Base-by-base conservation (phyloP, 2,888 invertebrate genomes). In the Phengaris alcon region DNA sequence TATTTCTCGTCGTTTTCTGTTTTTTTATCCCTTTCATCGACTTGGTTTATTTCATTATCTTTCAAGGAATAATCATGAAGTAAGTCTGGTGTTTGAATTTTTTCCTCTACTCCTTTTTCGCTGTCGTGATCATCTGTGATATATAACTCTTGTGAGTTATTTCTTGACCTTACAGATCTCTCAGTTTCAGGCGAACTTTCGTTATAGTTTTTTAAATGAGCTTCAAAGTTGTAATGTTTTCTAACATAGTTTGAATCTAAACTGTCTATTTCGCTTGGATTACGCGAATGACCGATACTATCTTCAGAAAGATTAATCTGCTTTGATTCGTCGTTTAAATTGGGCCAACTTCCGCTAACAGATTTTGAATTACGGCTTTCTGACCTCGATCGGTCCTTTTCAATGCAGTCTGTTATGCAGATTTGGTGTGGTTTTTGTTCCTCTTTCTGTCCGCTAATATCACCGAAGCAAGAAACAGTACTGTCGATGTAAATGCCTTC, bases 221-320 rank as follows among this genome's bases (percentile, higher is more conserved):
- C 92, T 80, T 93, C 94, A 81, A 94, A 94, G 77, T 93, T 91
- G 76, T 94, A 94, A 82, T 94, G 93, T 84, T 94, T 94, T 81
- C 94, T 90, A 68, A 94, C 93, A 87, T 93, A 94, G 82, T 94
- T 94, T 2, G 94, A 94, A 85, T 94, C 94, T 81, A 94, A 87
- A 84, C 94, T 94, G 81, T 95, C 95, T 77, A 94, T 93, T 86
- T 94, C 94, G 82, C 94, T 94, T 57, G 92, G 93, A 79, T 93
- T 93, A 22, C 92, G 90, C 15, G 94, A 93, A 80, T 91, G 91
- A 5, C 90, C 89, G 75, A 93, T 89, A 78, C 93, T 93, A 77
- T 93, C 93, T 86, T 94, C 93, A n/a, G 92, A 91, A 75, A 90
- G 84, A 80, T 90, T 89, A 74, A 85, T 88, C 79, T 86, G 90